phyloP scores from a whole-genome alignment of 2,888 invertebrate species.

The Drosophila picticornis region DNA sequence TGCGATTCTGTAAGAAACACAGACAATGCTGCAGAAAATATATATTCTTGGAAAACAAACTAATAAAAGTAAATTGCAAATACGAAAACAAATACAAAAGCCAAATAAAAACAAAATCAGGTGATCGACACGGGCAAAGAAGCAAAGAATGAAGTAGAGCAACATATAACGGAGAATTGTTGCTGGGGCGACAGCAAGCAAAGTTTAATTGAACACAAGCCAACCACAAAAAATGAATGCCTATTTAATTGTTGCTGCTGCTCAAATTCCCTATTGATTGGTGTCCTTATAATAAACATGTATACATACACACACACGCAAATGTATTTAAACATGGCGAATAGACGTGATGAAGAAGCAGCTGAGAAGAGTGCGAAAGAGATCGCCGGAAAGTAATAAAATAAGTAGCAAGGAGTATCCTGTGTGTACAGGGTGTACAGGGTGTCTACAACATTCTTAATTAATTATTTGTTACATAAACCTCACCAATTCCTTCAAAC shows the following conservation, averaged over 20 bases:
- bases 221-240: not conserved
- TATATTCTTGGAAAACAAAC: not conserved
- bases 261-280: not conserved
- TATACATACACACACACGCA: not conserved
- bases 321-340: not conserved
- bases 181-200: not conserved
- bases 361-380: not conserved
- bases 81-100: not conserved
- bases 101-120: not conserved
- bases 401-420: not conserved
- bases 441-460: not conserved
- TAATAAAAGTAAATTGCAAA: not conserved
- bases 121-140: not conserved
- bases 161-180: not conserved
- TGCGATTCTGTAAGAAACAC: conserved; percentile 4
- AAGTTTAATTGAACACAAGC: not conserved
- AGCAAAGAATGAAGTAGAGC: not conserved
- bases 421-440: not conserved
- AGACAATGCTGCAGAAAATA: not conserved
- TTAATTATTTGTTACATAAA: not conserved
- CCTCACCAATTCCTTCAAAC: not conserved
- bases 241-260: conserved; percentile 4
- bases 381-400: not conserved
- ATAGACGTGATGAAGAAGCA: not conserved
- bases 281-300: not conserved